phyloP scores from a whole-genome alignment of 1,140 invertebrate species.

The Drosophila ohnishii region DNA sequence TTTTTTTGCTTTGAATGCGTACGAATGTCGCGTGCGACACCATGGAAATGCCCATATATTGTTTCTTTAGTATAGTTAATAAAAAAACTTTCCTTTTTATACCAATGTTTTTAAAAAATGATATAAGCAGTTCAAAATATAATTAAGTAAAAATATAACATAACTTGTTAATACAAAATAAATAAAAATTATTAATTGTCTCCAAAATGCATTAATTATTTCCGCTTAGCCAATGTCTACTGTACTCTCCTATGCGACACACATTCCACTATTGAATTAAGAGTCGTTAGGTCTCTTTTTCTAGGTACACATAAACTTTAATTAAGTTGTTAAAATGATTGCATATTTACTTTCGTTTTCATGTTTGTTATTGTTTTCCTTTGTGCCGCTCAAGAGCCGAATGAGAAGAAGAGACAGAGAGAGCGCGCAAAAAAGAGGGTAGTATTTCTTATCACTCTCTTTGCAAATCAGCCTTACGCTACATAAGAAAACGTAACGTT shows the following conservation, averaged over 20 bases:
- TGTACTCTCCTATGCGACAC: background rate
- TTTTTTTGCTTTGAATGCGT: no score
- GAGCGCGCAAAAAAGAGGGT: conserved; percentile 6
- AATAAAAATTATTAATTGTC: background rate
- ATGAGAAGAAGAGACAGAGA: background rate
- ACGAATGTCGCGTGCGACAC: no score
- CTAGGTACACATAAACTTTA: conserved; percentile 4
- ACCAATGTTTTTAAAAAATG: no score
- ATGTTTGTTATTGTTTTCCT: conserved; percentile 59
- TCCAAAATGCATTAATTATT: no score
- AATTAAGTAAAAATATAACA: no score
- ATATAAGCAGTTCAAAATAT: no score
- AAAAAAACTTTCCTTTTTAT: no score
- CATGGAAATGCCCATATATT: no score
- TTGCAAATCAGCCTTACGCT: conserved; percentile 28
- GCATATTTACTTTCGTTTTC: conserved; percentile 78
- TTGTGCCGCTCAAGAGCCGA: background rate
- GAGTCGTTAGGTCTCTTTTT: background rate
- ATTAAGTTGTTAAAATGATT: conserved; percentile 46
- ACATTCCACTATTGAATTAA: conserved; percentile 14
- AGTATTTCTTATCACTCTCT: conserved; percentile 28
- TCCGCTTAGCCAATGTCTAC: background rate
- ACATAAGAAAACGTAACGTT: conserved; percentile 35
- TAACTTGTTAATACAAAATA: background rate
- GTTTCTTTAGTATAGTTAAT: no score